Percentiles rank a stretch among this genome's conserved stretches.
Evolutionary conservation across 2,113 vertebrate genomes (phyloP).

Genomic region (Stegostoma tigrinum): DNA sequence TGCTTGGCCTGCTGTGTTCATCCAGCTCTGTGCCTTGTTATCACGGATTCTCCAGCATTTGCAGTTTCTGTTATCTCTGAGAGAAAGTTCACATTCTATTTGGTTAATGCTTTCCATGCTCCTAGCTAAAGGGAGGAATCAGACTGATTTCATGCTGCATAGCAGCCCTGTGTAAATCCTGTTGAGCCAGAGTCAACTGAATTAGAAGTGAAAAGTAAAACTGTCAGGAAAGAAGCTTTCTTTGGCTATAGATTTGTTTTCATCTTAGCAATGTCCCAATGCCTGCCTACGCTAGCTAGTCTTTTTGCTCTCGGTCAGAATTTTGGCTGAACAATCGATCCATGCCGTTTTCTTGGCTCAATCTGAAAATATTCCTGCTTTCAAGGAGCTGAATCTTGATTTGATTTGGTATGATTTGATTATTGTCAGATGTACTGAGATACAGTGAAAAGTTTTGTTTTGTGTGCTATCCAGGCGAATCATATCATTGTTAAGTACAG

Average conservation of each 20-base stretch:
- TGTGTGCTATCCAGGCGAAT: too few relatives aligned
- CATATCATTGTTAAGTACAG: too few relatives aligned
- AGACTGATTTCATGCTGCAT: neutral
- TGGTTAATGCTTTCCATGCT: neutral
- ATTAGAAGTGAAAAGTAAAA: neutral
- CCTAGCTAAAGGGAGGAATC: neutral
- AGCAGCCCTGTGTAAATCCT: neutral
- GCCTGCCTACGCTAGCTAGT: neutral
- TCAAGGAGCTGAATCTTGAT: neutral
- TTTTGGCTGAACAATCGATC: neutral
- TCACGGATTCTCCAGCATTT: too few relatives aligned
- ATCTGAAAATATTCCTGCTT: neutral
- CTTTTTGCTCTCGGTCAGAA: neutral
- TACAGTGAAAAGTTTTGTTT: too few relatives aligned
- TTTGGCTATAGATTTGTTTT: neutral
- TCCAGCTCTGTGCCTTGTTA: too few relatives aligned
- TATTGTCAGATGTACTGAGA: too few relatives aligned
- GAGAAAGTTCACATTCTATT: neutral
- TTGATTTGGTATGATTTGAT: too few relatives aligned
- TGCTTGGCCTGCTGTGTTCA: too few relatives aligned
- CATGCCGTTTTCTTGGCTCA: neutral
- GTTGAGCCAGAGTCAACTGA: neutral
- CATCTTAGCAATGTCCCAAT: neutral
- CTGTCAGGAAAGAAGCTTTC: neutral
- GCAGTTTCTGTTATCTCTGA: too few relatives aligned